Conservation (phyloP, 1,140 invertebrate species). For the Bombus fervidus region DNA sequence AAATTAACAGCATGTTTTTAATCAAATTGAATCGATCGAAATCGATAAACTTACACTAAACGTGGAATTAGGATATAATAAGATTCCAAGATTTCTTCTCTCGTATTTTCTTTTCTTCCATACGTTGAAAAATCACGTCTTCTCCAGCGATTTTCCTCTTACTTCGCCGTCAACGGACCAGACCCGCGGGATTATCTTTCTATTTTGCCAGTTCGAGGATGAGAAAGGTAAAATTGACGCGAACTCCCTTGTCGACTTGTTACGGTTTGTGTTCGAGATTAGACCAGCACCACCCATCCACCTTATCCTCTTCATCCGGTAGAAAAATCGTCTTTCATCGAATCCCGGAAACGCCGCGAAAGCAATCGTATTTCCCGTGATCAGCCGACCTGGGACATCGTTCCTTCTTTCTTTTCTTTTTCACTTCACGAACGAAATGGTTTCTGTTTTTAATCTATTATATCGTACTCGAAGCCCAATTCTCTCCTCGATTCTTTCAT, state of each 20-base stretch:
- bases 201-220: constrained; percentile 24
- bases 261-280: constrained; percentile 41
- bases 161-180: background rate
- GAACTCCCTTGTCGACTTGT: constrained; percentile 29
- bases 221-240: constrained; percentile 44
- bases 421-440: too few relatives aligned
- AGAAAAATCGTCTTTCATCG: constrained; percentile 36
- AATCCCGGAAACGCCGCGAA: constrained; percentile 12
- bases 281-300: background rate
- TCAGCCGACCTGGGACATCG: background rate
- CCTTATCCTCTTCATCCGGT: background rate
- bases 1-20: too few relatives aligned
- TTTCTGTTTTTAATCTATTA: background rate
- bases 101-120: too few relatives aligned
- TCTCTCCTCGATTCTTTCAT: too few relatives aligned
- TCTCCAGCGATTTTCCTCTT: background rate
- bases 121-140: background rate
- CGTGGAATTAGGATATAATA: background rate
- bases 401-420: background rate
- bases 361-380: constrained; percentile 20
- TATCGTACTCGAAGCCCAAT: background rate
- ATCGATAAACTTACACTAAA: background rate
- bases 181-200: constrained; percentile 34
- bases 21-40: background rate
- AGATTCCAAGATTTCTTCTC: too few relatives aligned